Evolutionary conservation across 2,113 vertebrate genomes (phyloP), one percentile per base, ranked within the genome.

Genomic region (Riparia riparia): DNA sequence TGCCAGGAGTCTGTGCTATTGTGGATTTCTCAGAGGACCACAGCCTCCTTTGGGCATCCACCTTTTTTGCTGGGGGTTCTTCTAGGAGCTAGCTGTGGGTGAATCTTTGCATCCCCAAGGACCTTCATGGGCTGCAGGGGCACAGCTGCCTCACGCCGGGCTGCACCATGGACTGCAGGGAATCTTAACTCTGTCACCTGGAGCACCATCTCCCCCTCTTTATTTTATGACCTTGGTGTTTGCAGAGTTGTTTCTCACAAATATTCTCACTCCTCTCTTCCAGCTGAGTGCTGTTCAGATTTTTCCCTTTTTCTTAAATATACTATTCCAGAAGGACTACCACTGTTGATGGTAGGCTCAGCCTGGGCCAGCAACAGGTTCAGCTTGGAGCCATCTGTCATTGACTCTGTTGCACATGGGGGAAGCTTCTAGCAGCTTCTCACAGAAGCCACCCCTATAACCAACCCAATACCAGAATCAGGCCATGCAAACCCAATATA

Each of bases 391-490:
- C 53, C 28, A n/a, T 7, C n/a, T 53, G 29, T 9, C 20, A n/a
- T 21, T 74, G 29, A 24, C 61, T 61, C 22, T 44, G 11, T 68
- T 42, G 47, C 16, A 41, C 39, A 12, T 10, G 32, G 8, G 22
- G 32, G 53, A 73, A 66, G 19, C 22, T 74, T 60, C 32, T 39
- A 74, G n/a, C 45, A 74, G 19, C 19, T 47, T 60, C n/a, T 60
- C n/a, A 34, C 19, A 61, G 61, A 68, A 41, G 28, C 28, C 37
- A 51, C 39, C 19, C 32, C 39, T 31, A 3, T 13, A 64, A 32
- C 11, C 7, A 0, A 1, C 42, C 26, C 37, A 28, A 5, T 60
- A 53, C 53, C 28, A 58, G 74, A 69, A 47, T 1, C 0, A 22
- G 20, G 28, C 39, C 13, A 39, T 10, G 7, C 10, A n/a, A 74